Evolutionary conservation across 1,140 invertebrate genomes (phyloP).

Genomic region (Cotesia typhae): DNA sequence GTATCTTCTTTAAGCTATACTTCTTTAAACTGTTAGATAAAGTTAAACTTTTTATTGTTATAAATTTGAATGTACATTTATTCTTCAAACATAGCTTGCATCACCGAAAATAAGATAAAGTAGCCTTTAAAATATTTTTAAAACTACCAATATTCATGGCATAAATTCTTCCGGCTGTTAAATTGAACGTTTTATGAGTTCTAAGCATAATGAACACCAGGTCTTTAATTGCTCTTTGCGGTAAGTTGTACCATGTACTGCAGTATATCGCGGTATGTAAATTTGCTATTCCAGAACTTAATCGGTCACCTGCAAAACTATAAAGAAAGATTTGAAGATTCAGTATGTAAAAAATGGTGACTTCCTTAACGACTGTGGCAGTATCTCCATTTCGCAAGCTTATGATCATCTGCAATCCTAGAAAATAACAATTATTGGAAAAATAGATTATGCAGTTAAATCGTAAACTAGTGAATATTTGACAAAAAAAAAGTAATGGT

Average conservation of each 20-base stretch:
- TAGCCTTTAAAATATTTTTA: slow-evolving; percentile 45
- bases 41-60: too few species aligned
- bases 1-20: too few species aligned
- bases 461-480: too few species aligned
- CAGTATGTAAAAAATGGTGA: slow-evolving; percentile 35
- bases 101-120: slow-evolving; percentile 46
- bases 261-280: slow-evolving; percentile 39
- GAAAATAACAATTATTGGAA: slow-evolving; percentile 14
- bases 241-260: slow-evolving; percentile 44
- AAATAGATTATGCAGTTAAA: too few species aligned
- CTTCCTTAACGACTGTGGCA: slow-evolving; percentile 20
- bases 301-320: slow-evolving; percentile 45
- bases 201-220: slow-evolving; percentile 46
- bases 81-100: slow-evolving; percentile 42
- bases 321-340: slow-evolving; percentile 44
- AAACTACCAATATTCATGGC: slow-evolving; percentile 46
- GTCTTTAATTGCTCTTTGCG: slow-evolving; percentile 37
- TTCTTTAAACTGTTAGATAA: too few species aligned
- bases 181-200: slow-evolving; percentile 36
- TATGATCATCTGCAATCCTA: slow-evolving; percentile 46
- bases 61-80: not conserved
- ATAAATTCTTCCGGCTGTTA: slow-evolving; percentile 46
- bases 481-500: too few species aligned
- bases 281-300: slow-evolving; percentile 35
- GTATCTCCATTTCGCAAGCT: slow-evolving; percentile 29